A percentile compares a stretch with the other conserved stretches of the same genome.
These are phyloP conservation scores for Atractosteus spatula DNA, from an alignment of 2,113 vertebrate species.

Conservation along the genomic window DNA sequence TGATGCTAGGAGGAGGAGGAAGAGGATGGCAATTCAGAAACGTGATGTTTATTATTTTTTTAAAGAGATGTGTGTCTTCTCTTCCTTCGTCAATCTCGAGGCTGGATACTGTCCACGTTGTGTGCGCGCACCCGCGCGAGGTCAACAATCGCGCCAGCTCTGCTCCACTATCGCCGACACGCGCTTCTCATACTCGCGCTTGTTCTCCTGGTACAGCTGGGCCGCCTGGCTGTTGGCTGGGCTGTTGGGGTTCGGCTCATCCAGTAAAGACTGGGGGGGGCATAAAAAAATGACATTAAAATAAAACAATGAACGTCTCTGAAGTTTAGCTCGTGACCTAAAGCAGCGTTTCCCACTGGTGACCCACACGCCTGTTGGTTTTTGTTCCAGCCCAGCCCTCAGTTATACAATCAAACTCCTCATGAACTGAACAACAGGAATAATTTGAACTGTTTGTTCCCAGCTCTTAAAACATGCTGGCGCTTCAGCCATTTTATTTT, in stretches of 20 bases:
- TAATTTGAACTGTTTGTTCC: too few species aligned
- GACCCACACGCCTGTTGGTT: too few species aligned
- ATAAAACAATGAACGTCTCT: background rate
- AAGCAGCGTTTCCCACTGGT: too few species aligned
- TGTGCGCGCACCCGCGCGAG: slow-evolving; percentile 45
- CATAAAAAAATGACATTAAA: slow-evolving; percentile 20
- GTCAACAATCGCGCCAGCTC: slow-evolving; percentile 99
- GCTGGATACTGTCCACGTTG: slow-evolving; percentile 75
- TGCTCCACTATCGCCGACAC: slow-evolving; percentile 99
- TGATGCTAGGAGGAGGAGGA: slow-evolving; percentile 66
- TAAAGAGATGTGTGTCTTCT: slow-evolving; percentile 36
- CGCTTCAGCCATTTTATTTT: too few species aligned
- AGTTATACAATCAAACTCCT: too few species aligned
- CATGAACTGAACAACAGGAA: too few species aligned
- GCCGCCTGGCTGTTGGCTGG: slow-evolving; percentile 98
- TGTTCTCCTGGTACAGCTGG: slow-evolving; percentile 98
- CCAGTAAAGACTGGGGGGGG: slow-evolving; percentile 84
- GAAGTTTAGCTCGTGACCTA: too few species aligned
- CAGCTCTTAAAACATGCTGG: too few species aligned
- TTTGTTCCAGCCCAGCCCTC: too few species aligned
- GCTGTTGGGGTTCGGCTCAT: slow-evolving; percentile 97
- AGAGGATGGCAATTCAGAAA: slow-evolving; percentile 67
- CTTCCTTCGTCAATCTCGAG: slow-evolving; percentile 72
- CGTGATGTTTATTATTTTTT: slow-evolving; percentile 47
- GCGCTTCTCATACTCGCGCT: slow-evolving; percentile 95